phyloP scores from a whole-genome alignment of 2,797 vertebrate genomes.

The Perdix hodgsoniae region DNA sequence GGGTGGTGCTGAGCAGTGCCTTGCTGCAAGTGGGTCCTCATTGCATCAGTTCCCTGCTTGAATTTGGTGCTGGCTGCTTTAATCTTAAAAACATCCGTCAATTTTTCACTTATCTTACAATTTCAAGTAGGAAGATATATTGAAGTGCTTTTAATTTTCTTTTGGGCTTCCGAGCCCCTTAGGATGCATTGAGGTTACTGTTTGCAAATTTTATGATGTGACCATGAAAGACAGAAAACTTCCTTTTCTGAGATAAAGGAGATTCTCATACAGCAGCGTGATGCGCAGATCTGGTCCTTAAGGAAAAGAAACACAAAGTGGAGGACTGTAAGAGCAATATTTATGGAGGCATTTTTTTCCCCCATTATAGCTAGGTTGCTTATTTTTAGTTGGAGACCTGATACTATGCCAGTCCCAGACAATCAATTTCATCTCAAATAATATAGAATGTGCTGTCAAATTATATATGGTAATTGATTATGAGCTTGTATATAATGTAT shows the following conservation, averaged over 20 bases:
- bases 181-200: background rate
- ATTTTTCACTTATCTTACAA: fast-evolving
- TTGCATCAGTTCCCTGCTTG: fast-evolving
- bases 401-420: background rate
- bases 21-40: background rate
- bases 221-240: background rate
- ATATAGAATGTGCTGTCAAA: background rate
- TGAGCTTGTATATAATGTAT: background rate
- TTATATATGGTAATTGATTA: slow-evolving; percentile 55
- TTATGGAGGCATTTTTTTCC: background rate
- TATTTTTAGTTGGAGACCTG: slow-evolving; percentile 30
- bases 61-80: background rate
- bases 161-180: background rate
- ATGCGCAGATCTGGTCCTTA: background rate
- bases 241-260: background rate
- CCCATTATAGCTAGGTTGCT: background rate
- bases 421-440: slow-evolving; percentile 39
- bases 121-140: background rate
- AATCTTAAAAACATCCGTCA: background rate
- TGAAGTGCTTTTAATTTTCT: slow-evolving; percentile 23
- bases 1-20: background rate
- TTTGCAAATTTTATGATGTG: background rate
- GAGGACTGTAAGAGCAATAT: background rate
- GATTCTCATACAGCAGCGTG: background rate
- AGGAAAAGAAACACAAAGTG: background rate